A percentile compares a stretch with the other conserved stretches of the same genome.
These are phyloP conservation scores for Cryptocheilus praepositus DNA, from an alignment of 2,888 invertebrate species.

Conservation along the genomic window DNA sequence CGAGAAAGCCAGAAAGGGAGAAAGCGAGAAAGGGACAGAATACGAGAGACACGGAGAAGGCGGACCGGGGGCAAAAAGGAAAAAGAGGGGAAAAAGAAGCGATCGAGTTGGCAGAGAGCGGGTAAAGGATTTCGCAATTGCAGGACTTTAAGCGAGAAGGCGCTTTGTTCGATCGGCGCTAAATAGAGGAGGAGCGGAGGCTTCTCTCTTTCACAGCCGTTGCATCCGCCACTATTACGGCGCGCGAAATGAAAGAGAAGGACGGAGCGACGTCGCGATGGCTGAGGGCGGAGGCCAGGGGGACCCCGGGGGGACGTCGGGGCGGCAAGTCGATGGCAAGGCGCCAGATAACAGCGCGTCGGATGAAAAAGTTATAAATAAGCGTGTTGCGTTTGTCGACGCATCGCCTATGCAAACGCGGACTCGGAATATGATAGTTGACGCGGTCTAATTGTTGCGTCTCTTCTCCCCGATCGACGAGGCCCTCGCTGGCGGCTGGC, in stretches of 20 bases:
- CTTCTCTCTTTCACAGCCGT: neutral
- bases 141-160: conserved; percentile 14
- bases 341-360: conserved; percentile 60
- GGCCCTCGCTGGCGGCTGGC: too few relatives aligned
- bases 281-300: neutral
- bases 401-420: conserved; percentile 53
- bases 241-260: too few relatives aligned
- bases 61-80: neutral
- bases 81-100: neutral
- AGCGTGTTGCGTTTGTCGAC: conserved; percentile 58
- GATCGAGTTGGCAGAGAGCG: neutral
- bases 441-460: conserved; percentile 29
- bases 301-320: too few relatives aligned
- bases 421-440: conserved; percentile 24
- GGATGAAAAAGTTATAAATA: conserved; percentile 63
- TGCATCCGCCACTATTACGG: conserved; percentile 1
- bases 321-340: conserved; percentile 49
- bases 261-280: conserved; percentile 7
- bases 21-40: neutral
- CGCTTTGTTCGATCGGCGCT: conserved; percentile 17
- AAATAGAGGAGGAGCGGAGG: conserved; percentile 8
- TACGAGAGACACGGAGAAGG: too few relatives aligned
- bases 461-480: neutral
- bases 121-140: conserved; percentile 16
- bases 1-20: neutral